These are phyloP conservation scores for Crotalus viridis DNA, from an alignment of 2,113 vertebrate genomes.

Conservation along the genomic window DNA sequence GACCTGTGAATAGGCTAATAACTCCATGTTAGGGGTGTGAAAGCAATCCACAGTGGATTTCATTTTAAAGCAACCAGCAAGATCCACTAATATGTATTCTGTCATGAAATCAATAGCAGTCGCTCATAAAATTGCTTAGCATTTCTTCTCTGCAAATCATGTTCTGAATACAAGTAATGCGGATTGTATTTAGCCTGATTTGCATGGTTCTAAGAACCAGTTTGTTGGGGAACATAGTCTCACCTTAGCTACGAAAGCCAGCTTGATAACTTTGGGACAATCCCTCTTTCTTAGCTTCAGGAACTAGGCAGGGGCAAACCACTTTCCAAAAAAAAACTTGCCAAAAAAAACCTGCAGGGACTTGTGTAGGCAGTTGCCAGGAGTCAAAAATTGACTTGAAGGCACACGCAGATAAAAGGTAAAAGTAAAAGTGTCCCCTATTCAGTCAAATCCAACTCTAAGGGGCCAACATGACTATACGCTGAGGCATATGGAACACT, in stretches of 20 bases:
- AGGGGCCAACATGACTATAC: too few species aligned
- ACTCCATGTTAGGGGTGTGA: not conserved
- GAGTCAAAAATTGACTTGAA: too few species aligned
- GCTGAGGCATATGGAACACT: too few species aligned
- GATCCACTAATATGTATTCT: not conserved
- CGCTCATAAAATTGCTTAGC: not conserved
- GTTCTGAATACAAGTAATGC: not conserved
- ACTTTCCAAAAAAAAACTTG: not conserved
- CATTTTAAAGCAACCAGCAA: not conserved
- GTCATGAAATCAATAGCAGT: not conserved
- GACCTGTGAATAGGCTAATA: not conserved
- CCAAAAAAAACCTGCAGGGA: too few species aligned
- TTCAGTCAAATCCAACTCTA: too few species aligned
- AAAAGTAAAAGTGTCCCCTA: too few species aligned
- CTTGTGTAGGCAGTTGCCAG: too few species aligned
- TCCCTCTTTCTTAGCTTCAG: not conserved
- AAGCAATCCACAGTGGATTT: not conserved
- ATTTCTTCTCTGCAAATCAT: not conserved
- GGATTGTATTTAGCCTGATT: not conserved
- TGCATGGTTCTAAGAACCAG: not conserved
- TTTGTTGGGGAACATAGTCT: not conserved
- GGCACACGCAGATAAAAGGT: too few species aligned
- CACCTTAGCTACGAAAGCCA: not conserved
- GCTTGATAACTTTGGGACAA: not conserved
- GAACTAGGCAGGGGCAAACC: not conserved